These are phyloP conservation scores for Hexactinellida sp. DNA, from an alignment of 37 sponge, comb jelly and placozoan species.

Conservation along the genomic window DNA sequence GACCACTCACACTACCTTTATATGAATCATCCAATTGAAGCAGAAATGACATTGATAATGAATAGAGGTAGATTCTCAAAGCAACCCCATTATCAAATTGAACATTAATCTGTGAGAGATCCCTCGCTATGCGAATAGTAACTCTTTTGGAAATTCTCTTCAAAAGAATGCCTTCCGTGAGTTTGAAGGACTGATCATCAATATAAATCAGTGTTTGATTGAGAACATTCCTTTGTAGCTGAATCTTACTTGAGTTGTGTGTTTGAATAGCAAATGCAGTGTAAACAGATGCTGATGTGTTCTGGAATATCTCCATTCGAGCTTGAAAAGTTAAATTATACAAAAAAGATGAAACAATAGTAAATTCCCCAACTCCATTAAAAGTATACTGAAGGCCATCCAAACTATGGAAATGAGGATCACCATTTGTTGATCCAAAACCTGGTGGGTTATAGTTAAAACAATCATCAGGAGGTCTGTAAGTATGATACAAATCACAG, in stretches of 20 bases:
- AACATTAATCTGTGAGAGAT: background rate
- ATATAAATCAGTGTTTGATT: background rate
- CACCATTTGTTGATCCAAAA: background rate
- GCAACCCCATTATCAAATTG: background rate
- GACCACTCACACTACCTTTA: background rate
- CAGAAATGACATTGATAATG: background rate
- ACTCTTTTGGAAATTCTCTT: background rate
- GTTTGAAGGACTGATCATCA: background rate
- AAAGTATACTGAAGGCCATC: background rate
- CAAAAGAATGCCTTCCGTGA: background rate
- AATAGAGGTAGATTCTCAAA: background rate
- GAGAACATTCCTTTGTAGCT: background rate
- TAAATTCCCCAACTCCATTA: background rate
- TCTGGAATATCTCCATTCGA: background rate
- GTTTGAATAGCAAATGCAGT: conserved; percentile 11
- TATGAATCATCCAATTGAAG: background rate
- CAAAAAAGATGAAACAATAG: background rate
- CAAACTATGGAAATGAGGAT: background rate
- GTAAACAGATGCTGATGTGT: background rate
- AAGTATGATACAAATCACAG: background rate
- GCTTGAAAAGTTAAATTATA: background rate
- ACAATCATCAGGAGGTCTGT: conserved; percentile 4
- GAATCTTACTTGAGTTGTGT: background rate
- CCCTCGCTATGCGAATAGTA: background rate
- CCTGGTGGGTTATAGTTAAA: background rate